Conservation (phyloP, 2,797 vertebrate genomes). For the Centroberyx gerrardi region DNA sequence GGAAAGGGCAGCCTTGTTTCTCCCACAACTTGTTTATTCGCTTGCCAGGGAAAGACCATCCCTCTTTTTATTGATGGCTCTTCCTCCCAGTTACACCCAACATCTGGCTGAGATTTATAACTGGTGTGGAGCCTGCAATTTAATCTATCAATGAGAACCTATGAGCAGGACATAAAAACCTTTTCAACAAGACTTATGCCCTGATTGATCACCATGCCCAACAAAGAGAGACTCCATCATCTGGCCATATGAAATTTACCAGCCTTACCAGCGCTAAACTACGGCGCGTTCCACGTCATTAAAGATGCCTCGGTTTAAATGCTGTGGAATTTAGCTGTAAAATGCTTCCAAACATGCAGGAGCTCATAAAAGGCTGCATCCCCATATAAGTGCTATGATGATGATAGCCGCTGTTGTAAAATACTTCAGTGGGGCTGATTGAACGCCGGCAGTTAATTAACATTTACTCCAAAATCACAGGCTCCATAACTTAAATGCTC, state of each 20-base stretch:
- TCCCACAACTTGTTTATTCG: conserved; percentile 78
- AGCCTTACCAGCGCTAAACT: conserved; percentile 14
- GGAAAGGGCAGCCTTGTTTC: conserved; percentile 76
- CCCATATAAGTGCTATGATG: conserved; percentile 49
- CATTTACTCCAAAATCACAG: conserved; percentile 60
- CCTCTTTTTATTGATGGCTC: conserved; percentile 78
- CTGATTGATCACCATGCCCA: conserved; percentile 38
- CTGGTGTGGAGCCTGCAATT: conserved; percentile 68
- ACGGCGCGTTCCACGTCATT: conserved; percentile 49
- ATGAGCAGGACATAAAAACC: conserved; percentile 75
- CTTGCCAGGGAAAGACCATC: conserved; percentile 65
- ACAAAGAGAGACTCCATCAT: conserved; percentile 67
- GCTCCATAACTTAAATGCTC: conserved; percentile 58
- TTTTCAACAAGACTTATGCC: conserved; percentile 73
- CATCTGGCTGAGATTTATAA: conserved; percentile 78
- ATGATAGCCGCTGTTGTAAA: conserved; percentile 48
- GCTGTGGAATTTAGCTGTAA: conserved; percentile 44
- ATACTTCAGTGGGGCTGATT: conserved; percentile 45
- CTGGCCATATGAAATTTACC: conserved; percentile 60
- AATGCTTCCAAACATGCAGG: conserved; percentile 36
- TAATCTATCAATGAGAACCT: conserved; percentile 77
- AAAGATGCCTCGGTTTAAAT: conserved; percentile 60
- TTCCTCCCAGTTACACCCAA: conserved; percentile 56
- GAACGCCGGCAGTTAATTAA: conserved; percentile 62
- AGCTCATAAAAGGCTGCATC: conserved; percentile 42